Conservation (phyloP, 2,888 invertebrate genomes). For the Caenorhabditis sp. region DNA sequence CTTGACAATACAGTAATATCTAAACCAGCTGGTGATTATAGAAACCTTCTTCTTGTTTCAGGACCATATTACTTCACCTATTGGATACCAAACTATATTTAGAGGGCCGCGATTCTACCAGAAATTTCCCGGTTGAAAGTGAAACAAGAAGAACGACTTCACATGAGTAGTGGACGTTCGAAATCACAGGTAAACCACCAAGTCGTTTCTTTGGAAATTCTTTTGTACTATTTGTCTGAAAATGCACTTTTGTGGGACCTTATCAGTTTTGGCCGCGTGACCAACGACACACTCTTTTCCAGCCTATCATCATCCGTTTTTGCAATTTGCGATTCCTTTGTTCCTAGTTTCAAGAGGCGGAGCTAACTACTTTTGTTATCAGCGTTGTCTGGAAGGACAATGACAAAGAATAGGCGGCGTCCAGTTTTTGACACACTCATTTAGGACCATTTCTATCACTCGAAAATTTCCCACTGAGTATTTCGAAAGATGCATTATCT, state of each 20-base stretch:
- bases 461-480: slow-evolving; percentile 1
- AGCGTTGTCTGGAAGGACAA: slow-evolving; percentile 58
- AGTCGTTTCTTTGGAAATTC: neutral
- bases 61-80: slow-evolving; percentile 51
- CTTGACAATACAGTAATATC: slow-evolving; percentile 50
- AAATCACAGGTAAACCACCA: slow-evolving; percentile 67
- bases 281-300: slow-evolving; percentile 21
- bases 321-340: slow-evolving; percentile 47
- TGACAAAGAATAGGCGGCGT: slow-evolving; percentile 41
- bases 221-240: neutral
- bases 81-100: slow-evolving; percentile 52
- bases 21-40: neutral
- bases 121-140: slow-evolving; percentile 50
- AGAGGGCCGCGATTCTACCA: slow-evolving; percentile 58
- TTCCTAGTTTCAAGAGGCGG: slow-evolving; percentile 41
- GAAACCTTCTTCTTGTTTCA: slow-evolving; percentile 18
- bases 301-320: slow-evolving; percentile 20
- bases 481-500: slow-evolving; percentile 21
- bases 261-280: slow-evolving; percentile 47
- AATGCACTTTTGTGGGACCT: slow-evolving; percentile 14
- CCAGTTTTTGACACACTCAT: slow-evolving; percentile 22
- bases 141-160: slow-evolving; percentile 38
- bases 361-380: slow-evolving; percentile 40
- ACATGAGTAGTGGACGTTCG: slow-evolving; percentile 74
- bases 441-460: slow-evolving; percentile 24